These are phyloP conservation scores for Drosophila maculinotata DNA, from an alignment of 2,888 invertebrate genomes.

Conservation along the genomic window DNA sequence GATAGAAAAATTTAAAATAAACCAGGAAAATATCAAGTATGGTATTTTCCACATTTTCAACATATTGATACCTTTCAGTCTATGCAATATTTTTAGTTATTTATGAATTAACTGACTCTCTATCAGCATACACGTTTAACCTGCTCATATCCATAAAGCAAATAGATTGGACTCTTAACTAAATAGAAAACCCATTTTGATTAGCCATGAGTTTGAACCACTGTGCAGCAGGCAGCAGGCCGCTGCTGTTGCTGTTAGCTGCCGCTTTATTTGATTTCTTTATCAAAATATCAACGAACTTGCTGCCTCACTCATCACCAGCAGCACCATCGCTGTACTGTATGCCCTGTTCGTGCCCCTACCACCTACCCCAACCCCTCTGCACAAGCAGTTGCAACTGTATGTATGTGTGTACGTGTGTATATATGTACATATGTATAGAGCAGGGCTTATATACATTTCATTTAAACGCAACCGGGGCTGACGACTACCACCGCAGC, in stretches of 20 bases:
- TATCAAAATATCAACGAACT: slow-evolving; percentile 77
- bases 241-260: slow-evolving; percentile 28
- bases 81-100: too few species aligned
- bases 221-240: slow-evolving; percentile 41
- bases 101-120: not conserved
- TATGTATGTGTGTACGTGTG: slow-evolving; percentile 23
- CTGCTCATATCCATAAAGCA: slow-evolving; percentile 12
- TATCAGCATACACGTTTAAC: not conserved
- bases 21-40: too few species aligned
- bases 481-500: slow-evolving; percentile 71
- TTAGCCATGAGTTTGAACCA: slow-evolving; percentile 39
- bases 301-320: slow-evolving; percentile 46
- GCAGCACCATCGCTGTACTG: slow-evolving; percentile 1
- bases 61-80: too few species aligned
- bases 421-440: slow-evolving; percentile 31
- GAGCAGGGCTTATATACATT: slow-evolving; percentile 74
- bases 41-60: too few species aligned
- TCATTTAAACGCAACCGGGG: slow-evolving; percentile 75
- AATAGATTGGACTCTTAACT: not conserved
- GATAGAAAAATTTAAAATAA: too few species aligned
- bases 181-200: slow-evolving; percentile 22
- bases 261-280: slow-evolving; percentile 78
- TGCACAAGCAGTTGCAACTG: slow-evolving; percentile 64
- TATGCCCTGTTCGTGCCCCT: not conserved
- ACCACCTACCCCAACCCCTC: not conserved